Base-by-base conservation (phyloP, 2,797 vertebrate genomes). In the Babyrousa celebensis region DNA sequence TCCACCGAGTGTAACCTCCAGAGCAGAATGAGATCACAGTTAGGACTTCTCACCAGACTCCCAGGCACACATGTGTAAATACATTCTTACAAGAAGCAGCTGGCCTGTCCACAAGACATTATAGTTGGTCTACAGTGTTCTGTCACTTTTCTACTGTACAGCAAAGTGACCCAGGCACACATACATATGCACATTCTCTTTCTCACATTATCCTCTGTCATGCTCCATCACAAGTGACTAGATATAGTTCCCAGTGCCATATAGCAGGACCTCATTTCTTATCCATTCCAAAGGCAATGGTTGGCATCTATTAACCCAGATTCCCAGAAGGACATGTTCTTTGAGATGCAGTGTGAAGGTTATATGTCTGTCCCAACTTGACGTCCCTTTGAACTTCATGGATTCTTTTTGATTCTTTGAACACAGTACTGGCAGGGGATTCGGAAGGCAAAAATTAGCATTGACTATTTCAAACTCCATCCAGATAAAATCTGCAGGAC, bases 381-480 rank as follows among this genome's bases (percentile, higher is more conserved):
- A 67, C 27, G 6, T 32, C 17, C n/a, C 84, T 94, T 92, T 95
- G 92, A 95, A 78, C 14, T 27, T 48, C 18, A 1, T 20, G 12
- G 23, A 17, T 87, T 77, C 54, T 52, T 68, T 40, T 32, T 77
- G 17, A 65, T 54, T 77, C 36, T 91, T 68, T 67, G 80, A 63
- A 36, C 58, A 60, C 77, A 48, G 20, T 14, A n/a, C 18, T 32
- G 62, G 25, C 52, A n/a, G 58, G 62, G 68, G 29, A 52, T 84
- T 92, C 54, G 20, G 89, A n/a, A 85, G 48, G 68, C 32, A 75
- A 95, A 85, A 56, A 62, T 72, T 11, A 80, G 36, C 36, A 71
- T 85, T 4, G 62, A 12, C 67, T 60, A 17, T 91, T 96, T 89
- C 68, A 75, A 88, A 72, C 68, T 54, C 67, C 72, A 60, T 88